A percentile compares a stretch with the other conserved stretches of the same genome.
Evolutionary conservation across 2,113 vertebrate species (phyloP).

Genomic region (Empidonax alnorum): DNA sequence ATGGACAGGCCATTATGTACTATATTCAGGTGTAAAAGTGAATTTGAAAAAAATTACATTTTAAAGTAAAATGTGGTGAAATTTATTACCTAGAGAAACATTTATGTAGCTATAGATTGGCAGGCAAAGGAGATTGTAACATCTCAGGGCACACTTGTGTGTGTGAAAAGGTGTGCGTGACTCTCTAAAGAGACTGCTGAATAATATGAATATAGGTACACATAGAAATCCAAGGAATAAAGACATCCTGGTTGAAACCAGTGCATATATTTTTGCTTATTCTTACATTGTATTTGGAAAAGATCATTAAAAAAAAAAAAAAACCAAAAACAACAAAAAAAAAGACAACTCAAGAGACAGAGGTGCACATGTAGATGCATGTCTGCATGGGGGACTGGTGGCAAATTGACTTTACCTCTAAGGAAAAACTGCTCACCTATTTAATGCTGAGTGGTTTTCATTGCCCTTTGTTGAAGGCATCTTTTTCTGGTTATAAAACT

Average conservation of each 20-base stretch:
- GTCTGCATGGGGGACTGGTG: not conserved
- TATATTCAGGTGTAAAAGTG: conserved; percentile 19
- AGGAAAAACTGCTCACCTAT: not conserved
- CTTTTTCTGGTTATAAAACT: not conserved
- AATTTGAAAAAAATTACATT: conserved; percentile 45
- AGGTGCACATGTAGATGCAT: not conserved
- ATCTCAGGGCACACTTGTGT: not conserved
- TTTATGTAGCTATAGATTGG: not conserved
- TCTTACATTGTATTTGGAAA: not conserved
- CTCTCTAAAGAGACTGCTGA: not conserved
- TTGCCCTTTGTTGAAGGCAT: not conserved
- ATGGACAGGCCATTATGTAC: not conserved
- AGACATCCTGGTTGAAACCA: not conserved
- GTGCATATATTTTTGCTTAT: not conserved
- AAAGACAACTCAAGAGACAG: not conserved
- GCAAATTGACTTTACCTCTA: not conserved
- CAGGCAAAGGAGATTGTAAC: not conserved
- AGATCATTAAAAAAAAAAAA: not conserved
- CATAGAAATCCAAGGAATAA: not conserved
- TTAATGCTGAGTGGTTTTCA: not conserved
- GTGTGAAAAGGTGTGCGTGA: not conserved
- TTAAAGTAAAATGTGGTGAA: conserved; percentile 58
- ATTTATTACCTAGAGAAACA: conserved; percentile 28
- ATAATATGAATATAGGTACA: not conserved
- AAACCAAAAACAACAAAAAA: no score